Percentiles rank a stretch among this genome's conserved stretches.
phyloP scores from a whole-genome alignment of 1,140 invertebrate genomes.

The Adelges cooleyi region DNA sequence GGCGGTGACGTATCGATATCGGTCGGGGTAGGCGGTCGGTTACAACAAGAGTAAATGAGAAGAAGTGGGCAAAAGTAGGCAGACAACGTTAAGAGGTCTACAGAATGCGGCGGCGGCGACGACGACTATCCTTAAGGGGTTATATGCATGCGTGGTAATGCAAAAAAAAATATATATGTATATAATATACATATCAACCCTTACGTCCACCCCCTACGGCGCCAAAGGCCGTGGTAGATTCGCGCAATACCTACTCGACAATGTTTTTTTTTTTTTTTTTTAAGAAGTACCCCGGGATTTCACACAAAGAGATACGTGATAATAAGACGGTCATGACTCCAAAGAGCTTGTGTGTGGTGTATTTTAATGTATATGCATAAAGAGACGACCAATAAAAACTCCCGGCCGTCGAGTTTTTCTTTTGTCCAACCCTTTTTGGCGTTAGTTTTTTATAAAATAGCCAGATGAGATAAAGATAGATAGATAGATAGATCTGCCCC shows the following conservation, averaged over 20 bases:
- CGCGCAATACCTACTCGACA: constrained; percentile 14
- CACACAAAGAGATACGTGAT: constrained; percentile 19
- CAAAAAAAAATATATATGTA: not conserved
- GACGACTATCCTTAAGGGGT: constrained; percentile 17
- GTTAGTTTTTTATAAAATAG: no score
- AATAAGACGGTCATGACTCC: constrained; percentile 11
- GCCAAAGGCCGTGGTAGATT: no score
- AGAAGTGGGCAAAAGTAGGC: constrained; percentile 8
- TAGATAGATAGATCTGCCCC: no score
- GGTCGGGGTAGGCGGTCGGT: not conserved
- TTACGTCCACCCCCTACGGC: not conserved
- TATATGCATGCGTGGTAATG: constrained; percentile 8
- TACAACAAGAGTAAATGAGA: not conserved
- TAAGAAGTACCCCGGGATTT: constrained; percentile 17
- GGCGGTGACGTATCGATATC: constrained; percentile 14
- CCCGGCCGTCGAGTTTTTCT: no score
- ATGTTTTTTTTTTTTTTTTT: constrained; percentile 12
- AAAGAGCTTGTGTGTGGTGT: not conserved
- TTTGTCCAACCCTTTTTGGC: no score
- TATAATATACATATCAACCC: not conserved
- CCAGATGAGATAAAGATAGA: no score
- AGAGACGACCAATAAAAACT: not conserved
- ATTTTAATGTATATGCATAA: not conserved
- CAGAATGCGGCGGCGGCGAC: not conserved
- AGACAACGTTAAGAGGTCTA: constrained; percentile 26